Evolutionary conservation across 1,140 invertebrate genomes (phyloP), one percentile per base, ranked within the genome.

Genomic region (Drosophila busckii): DNA sequence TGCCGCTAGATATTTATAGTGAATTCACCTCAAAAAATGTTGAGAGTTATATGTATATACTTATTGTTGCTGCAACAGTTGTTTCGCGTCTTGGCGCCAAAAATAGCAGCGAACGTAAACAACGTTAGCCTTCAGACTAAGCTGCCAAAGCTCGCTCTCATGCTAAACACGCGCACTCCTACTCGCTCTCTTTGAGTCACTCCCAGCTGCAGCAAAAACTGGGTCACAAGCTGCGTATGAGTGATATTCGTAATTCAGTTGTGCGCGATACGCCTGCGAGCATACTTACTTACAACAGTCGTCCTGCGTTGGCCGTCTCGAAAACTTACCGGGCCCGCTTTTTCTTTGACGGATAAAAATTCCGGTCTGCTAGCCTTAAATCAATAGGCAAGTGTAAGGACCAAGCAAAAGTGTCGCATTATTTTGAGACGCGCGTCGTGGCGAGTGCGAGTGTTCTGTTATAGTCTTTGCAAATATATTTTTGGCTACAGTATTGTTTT

Each of bases 201-300:
- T 42, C 19, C n/a, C 32, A 29, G 22, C 16, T 31, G 29, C 12
- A 4, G 16, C 41, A 41, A 44, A 76, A 80, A 73, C 64, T 80
- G 67, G 73, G 73, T 80, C 73, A 82, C 48, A 53, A 56, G 50
- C 48, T 54, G 75, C 75, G 69, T 80, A 70, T 82, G 75, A 80
- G 73, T 61, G 65, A 46, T 46, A 65, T 42, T 56, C 54, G 52
- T 32, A 17, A 22, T 40, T 78, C 25, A 78, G 73, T 78, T 60
- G 54, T 60, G 34, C 46, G 32, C 64, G 53, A 64, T 49, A 52
- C 73, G 37, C 73, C 40, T 71, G 29, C 56, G 49, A 56, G n/a
- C n/a, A n/a, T n/a, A n/a, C n/a, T 32, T 15, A 56, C 32, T 19
- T 41, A 55, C 62, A 13, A 40, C 23, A 34, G 22, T 46, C 31